phyloP scores from a whole-genome alignment of 2,113 vertebrate species.

The Stomatorhinus ivindoensis region DNA sequence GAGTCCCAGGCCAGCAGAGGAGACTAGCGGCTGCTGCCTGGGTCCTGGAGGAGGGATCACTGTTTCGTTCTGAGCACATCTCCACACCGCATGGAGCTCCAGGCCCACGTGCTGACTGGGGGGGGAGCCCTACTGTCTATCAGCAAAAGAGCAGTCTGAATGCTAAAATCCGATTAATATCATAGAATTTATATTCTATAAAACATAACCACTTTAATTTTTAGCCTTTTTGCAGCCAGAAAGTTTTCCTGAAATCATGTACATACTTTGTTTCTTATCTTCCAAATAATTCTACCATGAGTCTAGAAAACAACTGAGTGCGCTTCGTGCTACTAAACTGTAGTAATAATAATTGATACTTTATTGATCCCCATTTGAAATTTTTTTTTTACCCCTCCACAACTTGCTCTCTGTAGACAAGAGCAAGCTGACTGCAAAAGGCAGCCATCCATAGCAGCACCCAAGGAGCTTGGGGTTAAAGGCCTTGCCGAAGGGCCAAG shows the following conservation, averaged over 20 bases:
- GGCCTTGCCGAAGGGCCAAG: no score
- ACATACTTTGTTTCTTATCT: not conserved
- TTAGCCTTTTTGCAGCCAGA: not conserved
- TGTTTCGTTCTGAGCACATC: not conserved
- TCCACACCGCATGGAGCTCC: not conserved
- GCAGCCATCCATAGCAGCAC: no score
- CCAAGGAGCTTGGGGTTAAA: no score
- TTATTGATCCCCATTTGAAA: no score
- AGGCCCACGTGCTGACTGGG: not conserved
- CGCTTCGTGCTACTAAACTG: not conserved
- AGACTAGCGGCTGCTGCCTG: not conserved
- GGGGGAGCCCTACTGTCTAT: not conserved
- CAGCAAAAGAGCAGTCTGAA: not conserved
- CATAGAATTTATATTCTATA: not conserved
- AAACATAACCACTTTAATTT: not conserved
- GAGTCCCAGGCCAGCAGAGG: not conserved
- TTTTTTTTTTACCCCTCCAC: no score
- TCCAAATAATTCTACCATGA: not conserved
- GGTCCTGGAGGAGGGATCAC: not conserved
- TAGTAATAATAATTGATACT: not conserved
- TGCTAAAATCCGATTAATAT: not conserved
- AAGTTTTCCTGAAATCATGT: not conserved
- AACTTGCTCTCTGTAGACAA: no score
- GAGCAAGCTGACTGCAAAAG: no score
- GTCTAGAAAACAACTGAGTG: not conserved